Percentiles rank a stretch among this genome's conserved stretches.
Conservation (phyloP, 2,797 vertebrate species). For the Enoplosus armatus region DNA sequence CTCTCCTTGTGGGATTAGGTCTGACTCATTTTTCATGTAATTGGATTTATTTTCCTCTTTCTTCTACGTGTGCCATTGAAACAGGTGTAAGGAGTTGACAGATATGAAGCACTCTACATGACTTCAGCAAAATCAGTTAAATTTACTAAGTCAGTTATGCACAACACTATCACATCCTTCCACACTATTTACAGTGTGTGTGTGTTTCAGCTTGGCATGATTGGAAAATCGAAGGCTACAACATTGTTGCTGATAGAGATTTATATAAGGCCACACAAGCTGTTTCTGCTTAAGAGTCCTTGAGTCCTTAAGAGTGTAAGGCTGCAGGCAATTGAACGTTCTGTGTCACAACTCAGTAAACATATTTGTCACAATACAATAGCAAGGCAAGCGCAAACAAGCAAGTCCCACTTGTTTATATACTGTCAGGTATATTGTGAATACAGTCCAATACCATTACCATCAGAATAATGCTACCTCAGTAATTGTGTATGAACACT, state of each 20-base stretch:
- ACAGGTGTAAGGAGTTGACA: background rate
- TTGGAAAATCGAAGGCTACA: constrained; percentile 16
- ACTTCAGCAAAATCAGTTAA: background rate
- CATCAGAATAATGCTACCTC: constrained; percentile 38
- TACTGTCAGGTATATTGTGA: constrained; percentile 43
- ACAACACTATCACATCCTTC: background rate
- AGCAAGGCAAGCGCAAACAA: constrained; percentile 24
- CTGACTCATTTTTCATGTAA: constrained; percentile 30
- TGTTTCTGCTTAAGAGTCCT: constrained; percentile 8
- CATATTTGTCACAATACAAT: constrained; percentile 24
- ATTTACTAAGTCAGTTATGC: background rate
- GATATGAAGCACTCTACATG: background rate
- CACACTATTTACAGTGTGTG: background rate
- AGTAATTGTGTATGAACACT: constrained; percentile 31
- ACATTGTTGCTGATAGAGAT: constrained; percentile 14
- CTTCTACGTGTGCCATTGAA: constrained; percentile 2
- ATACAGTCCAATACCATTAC: constrained; percentile 38
- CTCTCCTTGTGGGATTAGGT: constrained; percentile 10
- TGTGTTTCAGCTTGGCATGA: background rate
- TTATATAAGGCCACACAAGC: background rate
- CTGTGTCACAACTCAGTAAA: constrained; percentile 23
- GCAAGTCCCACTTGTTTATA: constrained; percentile 26
- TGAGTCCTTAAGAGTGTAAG: constrained; percentile 21
- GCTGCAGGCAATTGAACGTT: constrained; percentile 25
- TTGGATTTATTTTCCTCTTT: constrained; percentile 6